phyloP scores from a whole-genome alignment of 2,797 vertebrate species.

The Enteromius argenteus region DNA sequence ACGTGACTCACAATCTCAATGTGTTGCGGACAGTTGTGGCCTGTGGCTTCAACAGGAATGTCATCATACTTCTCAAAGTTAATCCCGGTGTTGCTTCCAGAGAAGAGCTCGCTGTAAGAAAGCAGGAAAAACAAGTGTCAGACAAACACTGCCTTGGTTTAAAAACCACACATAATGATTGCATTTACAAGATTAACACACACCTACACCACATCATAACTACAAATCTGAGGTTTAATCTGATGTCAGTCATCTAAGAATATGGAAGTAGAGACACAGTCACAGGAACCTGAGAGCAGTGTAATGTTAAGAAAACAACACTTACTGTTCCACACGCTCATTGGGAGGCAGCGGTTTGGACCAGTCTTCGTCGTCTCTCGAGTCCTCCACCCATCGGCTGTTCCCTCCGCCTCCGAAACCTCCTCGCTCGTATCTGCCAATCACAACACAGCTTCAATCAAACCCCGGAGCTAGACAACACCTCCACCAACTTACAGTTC shows the following conservation, averaged over 20 bases:
- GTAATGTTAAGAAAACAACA: conserved; percentile 9
- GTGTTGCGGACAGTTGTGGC: conserved; percentile 90
- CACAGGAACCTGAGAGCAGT: background rate
- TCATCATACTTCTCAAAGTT: conserved; percentile 99
- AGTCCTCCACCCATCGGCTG: conserved; percentile 91
- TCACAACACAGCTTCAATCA: background rate
- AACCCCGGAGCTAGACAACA: too few species aligned
- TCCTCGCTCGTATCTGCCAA: conserved; percentile 84
- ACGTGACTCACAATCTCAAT: conserved; percentile 91
- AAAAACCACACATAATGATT: background rate
- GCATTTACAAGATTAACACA: background rate
- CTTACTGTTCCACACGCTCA: conserved; percentile 93
- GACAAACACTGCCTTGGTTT: too few species aligned
- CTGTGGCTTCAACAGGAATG: conserved; percentile 98
- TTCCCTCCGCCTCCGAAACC: conserved; percentile 78
- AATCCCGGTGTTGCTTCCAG: conserved; percentile 96
- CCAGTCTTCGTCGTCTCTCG: conserved; percentile 94
- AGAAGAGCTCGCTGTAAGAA: conserved; percentile 88
- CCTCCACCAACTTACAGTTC: too few species aligned
- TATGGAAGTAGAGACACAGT: too few species aligned
- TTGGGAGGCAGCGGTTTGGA: conserved; percentile 93
- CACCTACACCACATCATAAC: background rate
- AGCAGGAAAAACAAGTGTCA: background rate
- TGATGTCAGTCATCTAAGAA: too few species aligned
- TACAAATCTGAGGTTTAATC: background rate